phyloP scores from a whole-genome alignment of 92 coral and sea anemone genomes.

The Meandrina meandrites region DNA sequence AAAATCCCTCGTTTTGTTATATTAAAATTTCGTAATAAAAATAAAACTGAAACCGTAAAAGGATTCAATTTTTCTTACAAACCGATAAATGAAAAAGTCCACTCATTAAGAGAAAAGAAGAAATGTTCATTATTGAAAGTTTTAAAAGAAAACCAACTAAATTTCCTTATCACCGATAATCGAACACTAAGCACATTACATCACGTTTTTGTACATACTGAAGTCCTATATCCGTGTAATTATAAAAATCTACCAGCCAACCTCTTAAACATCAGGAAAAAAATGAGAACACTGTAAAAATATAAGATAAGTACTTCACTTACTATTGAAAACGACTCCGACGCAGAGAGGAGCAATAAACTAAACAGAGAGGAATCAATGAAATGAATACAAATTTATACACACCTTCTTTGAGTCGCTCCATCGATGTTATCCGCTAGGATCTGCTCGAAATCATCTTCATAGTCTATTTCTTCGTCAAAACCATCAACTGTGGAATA shows the following conservation, averaged over 20 bases:
- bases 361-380: not conserved
- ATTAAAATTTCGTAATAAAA: not conserved
- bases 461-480: conserved; percentile 68
- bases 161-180: not conserved
- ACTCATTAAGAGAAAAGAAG: not conserved
- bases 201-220: not conserved
- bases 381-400: not conserved
- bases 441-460: conserved; percentile 87
- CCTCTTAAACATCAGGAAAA: not conserved
- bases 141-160: not conserved
- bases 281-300: not conserved
- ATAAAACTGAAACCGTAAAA: not conserved
- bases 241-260: not conserved
- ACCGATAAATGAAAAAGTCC: not conserved
- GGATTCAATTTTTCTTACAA: not conserved
- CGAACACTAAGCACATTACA: not conserved
- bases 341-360: not conserved
- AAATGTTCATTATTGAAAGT: not conserved
- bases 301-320: not conserved
- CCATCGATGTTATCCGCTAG: conserved; percentile 88
- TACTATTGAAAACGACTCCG: not conserved
- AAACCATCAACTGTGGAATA: conserved; percentile 48
- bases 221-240: not conserved
- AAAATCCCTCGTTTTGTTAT: not conserved
- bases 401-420: conserved; percentile 86